A percentile compares a stretch with the other conserved stretches of the same genome.
These are phyloP conservation scores for Barypeithes pellucidus DNA, from an alignment of 2,888 invertebrate species.

Conservation along the genomic window DNA sequence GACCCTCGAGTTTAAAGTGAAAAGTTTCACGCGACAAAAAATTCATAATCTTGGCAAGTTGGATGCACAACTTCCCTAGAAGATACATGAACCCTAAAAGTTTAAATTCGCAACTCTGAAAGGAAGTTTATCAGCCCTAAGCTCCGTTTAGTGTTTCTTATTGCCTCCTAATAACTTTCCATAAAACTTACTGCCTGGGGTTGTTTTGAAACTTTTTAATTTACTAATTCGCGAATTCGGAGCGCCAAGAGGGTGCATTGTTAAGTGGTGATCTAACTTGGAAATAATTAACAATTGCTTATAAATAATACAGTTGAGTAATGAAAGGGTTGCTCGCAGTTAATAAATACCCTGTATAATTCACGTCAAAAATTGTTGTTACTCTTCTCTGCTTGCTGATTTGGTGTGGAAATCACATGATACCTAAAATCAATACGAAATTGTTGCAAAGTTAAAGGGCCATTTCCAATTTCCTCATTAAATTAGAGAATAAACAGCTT, in stretches of 20 bases:
- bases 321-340: too few relatives aligned
- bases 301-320: neutral
- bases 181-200: conserved; percentile 7
- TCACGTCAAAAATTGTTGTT: too few relatives aligned
- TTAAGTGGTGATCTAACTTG: neutral
- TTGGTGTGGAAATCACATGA: too few relatives aligned
- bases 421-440: neutral
- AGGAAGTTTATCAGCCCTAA: conserved; percentile 3
- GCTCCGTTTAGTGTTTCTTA: conserved; percentile 19
- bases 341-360: too few relatives aligned
- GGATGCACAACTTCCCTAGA: neutral
- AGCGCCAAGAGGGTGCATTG: neutral
- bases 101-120: conserved; percentile 8
- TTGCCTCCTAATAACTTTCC: conserved; percentile 22
- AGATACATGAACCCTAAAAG: conserved; percentile 12
- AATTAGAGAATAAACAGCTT: conserved; percentile 4
- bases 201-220: conserved; percentile 14
- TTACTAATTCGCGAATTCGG: conserved; percentile 1
- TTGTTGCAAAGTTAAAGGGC: neutral
- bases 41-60: conserved; percentile 7
- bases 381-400: too few relatives aligned
- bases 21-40: neutral
- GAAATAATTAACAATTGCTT: conserved; percentile 1
- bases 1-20: neutral
- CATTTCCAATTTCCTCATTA: conserved; percentile 20